These are phyloP conservation scores for Chlorodrepanis virens DNA, from an alignment of 2,113 vertebrate genomes.

Conservation along the genomic window DNA sequence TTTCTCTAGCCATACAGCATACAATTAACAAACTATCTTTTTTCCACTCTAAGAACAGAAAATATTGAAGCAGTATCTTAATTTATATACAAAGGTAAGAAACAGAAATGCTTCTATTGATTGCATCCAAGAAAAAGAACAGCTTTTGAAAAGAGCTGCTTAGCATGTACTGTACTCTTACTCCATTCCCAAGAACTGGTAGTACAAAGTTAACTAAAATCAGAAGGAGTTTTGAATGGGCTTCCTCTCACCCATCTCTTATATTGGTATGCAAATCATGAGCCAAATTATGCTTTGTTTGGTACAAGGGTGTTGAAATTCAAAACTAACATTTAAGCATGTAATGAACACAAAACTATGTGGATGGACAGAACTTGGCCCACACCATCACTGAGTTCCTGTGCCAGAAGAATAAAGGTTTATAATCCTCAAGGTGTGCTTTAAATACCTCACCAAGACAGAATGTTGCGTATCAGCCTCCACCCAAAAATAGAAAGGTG, in stretches of 20 bases:
- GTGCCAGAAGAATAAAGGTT: not conserved
- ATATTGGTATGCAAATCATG: not conserved
- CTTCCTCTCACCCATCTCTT: not conserved
- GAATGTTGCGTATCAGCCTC: constrained; percentile 19
- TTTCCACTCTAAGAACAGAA: not conserved
- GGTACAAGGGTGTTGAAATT: not conserved
- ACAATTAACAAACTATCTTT: not conserved
- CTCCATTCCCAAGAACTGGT: not conserved
- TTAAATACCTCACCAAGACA: not conserved
- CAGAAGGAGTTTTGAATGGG: not conserved
- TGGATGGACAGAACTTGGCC: not conserved
- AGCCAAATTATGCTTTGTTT: not conserved
- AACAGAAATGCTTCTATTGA: not conserved
- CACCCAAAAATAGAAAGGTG: not conserved
- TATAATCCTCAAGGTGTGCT: not conserved
- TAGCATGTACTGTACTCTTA: not conserved
- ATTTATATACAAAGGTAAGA: not conserved
- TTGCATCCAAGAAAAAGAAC: not conserved
- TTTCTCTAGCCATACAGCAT: not conserved
- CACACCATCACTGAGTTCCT: not conserved
- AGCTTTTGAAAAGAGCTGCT: not conserved
- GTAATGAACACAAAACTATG: not conserved
- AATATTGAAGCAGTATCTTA: not conserved
- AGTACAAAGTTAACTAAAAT: not conserved
- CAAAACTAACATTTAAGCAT: not conserved